A percentile compares a stretch with the other conserved stretches of the same genome.
These are phyloP conservation scores for Pogonophryne albipinna DNA, from an alignment of 2,797 vertebrate species.

Conservation along the genomic window DNA sequence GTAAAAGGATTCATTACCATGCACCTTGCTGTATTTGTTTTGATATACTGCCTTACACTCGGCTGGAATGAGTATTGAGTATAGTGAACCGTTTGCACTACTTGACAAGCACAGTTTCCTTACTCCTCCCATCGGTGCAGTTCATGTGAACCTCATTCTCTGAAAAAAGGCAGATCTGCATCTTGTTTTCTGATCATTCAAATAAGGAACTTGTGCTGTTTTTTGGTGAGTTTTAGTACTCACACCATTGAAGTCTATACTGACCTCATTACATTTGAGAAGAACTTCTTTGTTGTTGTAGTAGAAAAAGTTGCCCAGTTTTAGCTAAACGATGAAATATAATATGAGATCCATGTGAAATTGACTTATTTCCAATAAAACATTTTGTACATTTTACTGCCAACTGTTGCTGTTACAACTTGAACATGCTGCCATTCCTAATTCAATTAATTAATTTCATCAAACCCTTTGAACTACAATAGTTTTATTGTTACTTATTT, in stretches of 20 bases:
- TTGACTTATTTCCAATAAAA: constrained; percentile 59
- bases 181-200: constrained; percentile 15
- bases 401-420: constrained; percentile 19
- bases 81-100: constrained; percentile 29
- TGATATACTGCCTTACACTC: constrained; percentile 13
- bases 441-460: constrained; percentile 13
- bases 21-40: constrained; percentile 1
- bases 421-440: neutral
- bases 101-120: constrained; percentile 25
- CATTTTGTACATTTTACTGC: constrained; percentile 34
- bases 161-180: constrained; percentile 23
- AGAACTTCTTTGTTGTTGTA: constrained; percentile 17
- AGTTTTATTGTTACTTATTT: constrained; percentile 17
- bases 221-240: constrained; percentile 29
- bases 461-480: neutral
- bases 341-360: constrained; percentile 35
- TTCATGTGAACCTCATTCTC: constrained; percentile 28
- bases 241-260: neutral
- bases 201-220: constrained; percentile 18
- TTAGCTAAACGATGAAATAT: constrained; percentile 11
- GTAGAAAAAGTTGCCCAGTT: constrained; percentile 11
- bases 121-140: constrained; percentile 11
- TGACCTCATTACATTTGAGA: constrained; percentile 10
- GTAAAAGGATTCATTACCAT: constrained; percentile 6
- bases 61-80: constrained; percentile 17